A percentile compares a stretch with the other conserved stretches of the same genome.
phyloP scores from a whole-genome alignment of 2,888 invertebrate genomes.

The Byasa hedistus region DNA sequence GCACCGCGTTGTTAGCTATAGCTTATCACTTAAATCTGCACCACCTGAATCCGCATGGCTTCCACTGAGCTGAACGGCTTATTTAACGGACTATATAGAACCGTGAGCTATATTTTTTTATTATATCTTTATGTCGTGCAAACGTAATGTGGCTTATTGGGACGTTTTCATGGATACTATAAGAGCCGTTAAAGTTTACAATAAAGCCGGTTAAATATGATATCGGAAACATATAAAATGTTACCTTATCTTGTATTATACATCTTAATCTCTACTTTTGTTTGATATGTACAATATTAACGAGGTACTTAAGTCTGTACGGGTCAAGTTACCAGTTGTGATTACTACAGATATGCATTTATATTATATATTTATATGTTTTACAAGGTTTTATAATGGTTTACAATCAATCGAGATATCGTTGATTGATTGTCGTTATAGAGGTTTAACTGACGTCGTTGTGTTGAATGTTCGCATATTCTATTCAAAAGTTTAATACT shows the following conservation, averaged over 20 bases:
- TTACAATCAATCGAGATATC: conserved; percentile 14
- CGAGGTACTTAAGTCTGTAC: conserved; percentile 10
- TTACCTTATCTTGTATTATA: not conserved
- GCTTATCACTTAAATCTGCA: conserved; percentile 71
- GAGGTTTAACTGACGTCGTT: conserved; percentile 1
- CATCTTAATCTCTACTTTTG: conserved; percentile 15
- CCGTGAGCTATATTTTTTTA: conserved; percentile 13
- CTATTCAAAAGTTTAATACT: conserved; percentile 20
- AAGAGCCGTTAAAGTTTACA: not conserved
- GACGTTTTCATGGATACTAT: not conserved
- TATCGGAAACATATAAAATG: not conserved
- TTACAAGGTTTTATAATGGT: conserved; percentile 25
- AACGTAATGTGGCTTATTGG: conserved; percentile 7
- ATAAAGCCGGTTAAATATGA: not conserved
- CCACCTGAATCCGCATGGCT: conserved; percentile 61
- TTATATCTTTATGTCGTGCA: conserved; percentile 17
- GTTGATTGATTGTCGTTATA: conserved; percentile 3
- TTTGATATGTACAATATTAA: conserved; percentile 7
- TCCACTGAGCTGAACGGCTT: conserved; percentile 45
- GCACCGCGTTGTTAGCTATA: conserved; percentile 61
- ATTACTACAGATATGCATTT: conserved; percentile 26
- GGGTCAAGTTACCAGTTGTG: conserved; percentile 24
- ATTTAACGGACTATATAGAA: conserved; percentile 10
- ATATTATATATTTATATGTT: conserved; percentile 19
- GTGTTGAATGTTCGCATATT: conserved; percentile 9